Evolutionary conservation across 2,113 vertebrate species (phyloP).

Genomic region (Nothoprocta pentlandii): DNA sequence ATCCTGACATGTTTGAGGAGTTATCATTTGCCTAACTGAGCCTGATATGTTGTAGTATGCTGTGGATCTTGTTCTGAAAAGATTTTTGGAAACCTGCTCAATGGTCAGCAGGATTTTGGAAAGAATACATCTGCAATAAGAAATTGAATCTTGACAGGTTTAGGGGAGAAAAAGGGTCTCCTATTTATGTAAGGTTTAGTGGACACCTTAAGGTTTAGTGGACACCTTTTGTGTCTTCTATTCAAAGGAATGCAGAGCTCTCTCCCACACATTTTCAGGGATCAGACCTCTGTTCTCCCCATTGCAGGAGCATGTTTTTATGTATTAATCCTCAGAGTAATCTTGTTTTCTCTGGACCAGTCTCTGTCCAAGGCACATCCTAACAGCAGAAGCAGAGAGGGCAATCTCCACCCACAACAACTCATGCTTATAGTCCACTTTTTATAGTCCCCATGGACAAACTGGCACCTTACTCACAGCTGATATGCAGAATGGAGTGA

Average conservation of each 20-base stretch:
- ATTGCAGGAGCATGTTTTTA: not conserved
- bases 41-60: accelerated
- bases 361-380: not conserved
- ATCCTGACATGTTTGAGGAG: not conserved
- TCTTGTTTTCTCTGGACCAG: not conserved
- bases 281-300: not conserved
- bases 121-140: not conserved
- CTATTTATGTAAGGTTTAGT: accelerated
- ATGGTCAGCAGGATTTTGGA: not conserved
- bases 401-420: not conserved
- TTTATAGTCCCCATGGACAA: not conserved
- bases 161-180: not conserved
- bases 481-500: not conserved
- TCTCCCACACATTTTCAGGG: not conserved
- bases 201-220: not conserved
- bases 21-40: not conserved
- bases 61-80: not conserved
- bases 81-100: not conserved
- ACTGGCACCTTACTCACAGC: not conserved
- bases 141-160: not conserved
- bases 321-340: not conserved
- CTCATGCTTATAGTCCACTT: not conserved
- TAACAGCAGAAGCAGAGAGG: not conserved
- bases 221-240: accelerated
- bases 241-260: accelerated